Evolutionary conservation across 2,113 vertebrate genomes (phyloP), one percentile per base, ranked within the genome.

Genomic region (Calypte anna): DNA sequence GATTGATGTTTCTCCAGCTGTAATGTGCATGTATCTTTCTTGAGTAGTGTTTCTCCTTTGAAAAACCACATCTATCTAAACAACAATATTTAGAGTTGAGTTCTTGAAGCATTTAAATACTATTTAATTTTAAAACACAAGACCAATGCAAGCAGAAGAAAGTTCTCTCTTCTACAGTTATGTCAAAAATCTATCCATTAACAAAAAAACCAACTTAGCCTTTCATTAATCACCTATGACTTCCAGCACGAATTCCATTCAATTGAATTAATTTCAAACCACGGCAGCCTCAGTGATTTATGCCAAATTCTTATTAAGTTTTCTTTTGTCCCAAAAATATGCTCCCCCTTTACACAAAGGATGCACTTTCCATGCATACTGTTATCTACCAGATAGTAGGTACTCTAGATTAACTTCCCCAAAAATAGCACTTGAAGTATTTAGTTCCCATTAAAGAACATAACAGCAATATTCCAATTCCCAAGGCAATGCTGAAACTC

Each of bases 1-100:
- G 51, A 98, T 48, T 62, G 97, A 96, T 6, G 86, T 94, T 70
- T 97, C 94, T 82, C 97, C 96, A 3, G 96, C 96, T 48, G 91
- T 69, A 91, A 98, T 33, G 46, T 72, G 90, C 78, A 96, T 40
- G 1, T 86, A 96, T 43, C 96, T 97, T 92, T 97, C 97, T n/a
- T 91, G 87, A 92, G 97, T 91, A 31, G 93, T 36, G 19, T 92
- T 50, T 9, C 36, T 28, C 43, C 93, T 96, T 74, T 92, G 92
- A 28, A 97, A 23, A 31, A 96, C 79, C 57, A 89, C 3, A 25
- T 83, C 93, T 74, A 93, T 28, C 97, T 98, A 85, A 82, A 94
- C 93, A 31, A 79, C 68, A 2, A 88, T 31, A 82, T 0, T 2
- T 12, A 90, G 46, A 70, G 55, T 2, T 20, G 44, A 46, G 38